These are phyloP conservation scores for Hypsibius dujardini DNA, from an alignment of 1,140 invertebrate species.

Conservation along the genomic window DNA sequence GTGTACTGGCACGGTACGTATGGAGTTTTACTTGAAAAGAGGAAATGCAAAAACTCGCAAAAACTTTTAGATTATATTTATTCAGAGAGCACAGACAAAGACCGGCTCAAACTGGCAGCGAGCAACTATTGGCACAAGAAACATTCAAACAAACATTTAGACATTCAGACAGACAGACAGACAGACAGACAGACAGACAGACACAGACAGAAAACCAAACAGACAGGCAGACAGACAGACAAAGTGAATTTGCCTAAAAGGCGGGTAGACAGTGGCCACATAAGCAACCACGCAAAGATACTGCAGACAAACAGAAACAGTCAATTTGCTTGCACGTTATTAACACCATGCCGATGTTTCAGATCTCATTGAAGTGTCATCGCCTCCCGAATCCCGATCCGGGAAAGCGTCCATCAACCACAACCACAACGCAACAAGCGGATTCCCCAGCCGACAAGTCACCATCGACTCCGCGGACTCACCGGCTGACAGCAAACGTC, in stretches of 20 bases:
- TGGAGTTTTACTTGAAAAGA: too few species aligned
- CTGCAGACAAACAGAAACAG: neutral
- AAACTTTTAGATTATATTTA: too few species aligned
- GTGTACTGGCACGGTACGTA: neutral
- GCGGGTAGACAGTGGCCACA: neutral
- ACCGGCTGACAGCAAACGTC: neutral
- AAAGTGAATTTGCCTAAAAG: neutral
- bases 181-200: neutral
- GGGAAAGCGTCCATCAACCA: neutral
- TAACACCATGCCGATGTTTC: neutral
- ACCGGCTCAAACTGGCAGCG: too few species aligned
- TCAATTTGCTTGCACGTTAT: neutral
- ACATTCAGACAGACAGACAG: too few species aligned
- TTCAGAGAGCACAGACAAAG: too few species aligned
- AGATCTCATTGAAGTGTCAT: slow-evolving; percentile 2
- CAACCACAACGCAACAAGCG: neutral
- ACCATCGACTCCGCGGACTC: neutral
- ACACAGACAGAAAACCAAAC: neutral
- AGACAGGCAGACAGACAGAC: neutral
- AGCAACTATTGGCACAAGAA: too few species aligned
- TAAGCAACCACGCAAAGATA: neutral
- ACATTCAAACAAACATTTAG: too few species aligned
- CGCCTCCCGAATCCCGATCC: neutral
- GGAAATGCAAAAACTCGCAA: too few species aligned
- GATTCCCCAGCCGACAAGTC: neutral